Evolutionary conservation across 2,797 vertebrate genomes (phyloP).

Genomic region (Paedocypris micromegethes): DNA sequence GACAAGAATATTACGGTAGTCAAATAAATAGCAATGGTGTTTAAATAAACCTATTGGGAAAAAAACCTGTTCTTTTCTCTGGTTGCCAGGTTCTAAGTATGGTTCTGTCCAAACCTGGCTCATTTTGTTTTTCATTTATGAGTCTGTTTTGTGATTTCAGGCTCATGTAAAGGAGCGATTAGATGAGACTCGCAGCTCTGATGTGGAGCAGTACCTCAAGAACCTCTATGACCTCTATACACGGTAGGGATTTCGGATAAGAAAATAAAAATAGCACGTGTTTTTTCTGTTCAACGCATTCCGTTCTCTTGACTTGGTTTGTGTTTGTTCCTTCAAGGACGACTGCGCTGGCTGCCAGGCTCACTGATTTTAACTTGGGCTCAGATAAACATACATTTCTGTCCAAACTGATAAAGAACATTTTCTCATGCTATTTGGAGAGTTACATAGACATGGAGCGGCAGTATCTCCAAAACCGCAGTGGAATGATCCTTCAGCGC

Average conservation of each 20-base stretch:
- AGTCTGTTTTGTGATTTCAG: constrained; percentile 59
- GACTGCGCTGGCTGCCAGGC: constrained; percentile 84
- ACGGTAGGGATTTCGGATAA: constrained; percentile 66
- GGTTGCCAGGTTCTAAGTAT: no score
- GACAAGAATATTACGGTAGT: no score
- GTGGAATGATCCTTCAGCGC: constrained; percentile 88
- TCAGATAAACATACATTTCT: constrained; percentile 99
- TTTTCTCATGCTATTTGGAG: constrained; percentile 95
- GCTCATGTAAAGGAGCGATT: constrained; percentile 86
- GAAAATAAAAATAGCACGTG: no score
- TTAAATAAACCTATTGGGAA: no score
- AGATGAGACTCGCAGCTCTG: constrained; percentile 85
- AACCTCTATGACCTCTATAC: constrained; percentile 96
- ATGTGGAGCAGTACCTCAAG: constrained; percentile 95
- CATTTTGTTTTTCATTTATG: not conserved
- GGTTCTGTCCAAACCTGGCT: no score
- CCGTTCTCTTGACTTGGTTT: no score
- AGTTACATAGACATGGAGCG: constrained; percentile 97
- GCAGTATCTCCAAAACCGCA: constrained; percentile 89
- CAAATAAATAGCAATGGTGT: no score
- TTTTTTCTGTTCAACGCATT: no score
- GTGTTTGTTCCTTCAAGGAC: constrained; percentile 70
- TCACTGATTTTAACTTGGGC: constrained; percentile 96
- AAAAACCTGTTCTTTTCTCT: no score
- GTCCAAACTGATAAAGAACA: constrained; percentile 97